Conservation (phyloP, 2,113 vertebrate species). For the Empidonax traillii region DNA sequence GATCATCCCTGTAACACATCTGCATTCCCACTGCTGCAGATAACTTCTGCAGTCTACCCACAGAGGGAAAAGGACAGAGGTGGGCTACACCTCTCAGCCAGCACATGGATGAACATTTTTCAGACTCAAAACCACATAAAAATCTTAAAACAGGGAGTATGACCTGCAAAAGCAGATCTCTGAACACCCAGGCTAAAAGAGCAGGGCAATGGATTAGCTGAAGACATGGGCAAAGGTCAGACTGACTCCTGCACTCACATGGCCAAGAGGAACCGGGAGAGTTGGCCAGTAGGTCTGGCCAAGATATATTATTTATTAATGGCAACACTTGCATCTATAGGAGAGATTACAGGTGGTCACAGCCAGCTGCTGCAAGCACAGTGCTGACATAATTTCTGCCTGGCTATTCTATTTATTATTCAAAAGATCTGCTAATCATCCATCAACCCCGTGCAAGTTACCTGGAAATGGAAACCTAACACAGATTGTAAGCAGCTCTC, state of each 20-base stretch:
- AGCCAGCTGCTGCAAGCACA: background rate
- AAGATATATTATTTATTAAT: background rate
- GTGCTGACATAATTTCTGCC: background rate
- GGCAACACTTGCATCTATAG: background rate
- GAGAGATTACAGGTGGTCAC: background rate
- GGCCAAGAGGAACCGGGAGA: background rate
- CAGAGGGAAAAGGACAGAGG: rapidly evolving
- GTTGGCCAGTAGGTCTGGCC: background rate
- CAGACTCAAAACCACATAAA: background rate
- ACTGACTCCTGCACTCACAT: background rate
- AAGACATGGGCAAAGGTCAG: background rate
- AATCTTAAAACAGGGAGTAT: background rate
- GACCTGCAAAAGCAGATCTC: background rate
- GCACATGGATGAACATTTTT: background rate
- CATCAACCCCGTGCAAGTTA: background rate
- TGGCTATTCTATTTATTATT: background rate
- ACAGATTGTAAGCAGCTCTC: background rate
- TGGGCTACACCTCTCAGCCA: background rate
- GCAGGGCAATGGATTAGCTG: background rate
- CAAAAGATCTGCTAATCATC: background rate
- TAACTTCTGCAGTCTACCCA: background rate
- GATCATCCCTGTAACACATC: background rate
- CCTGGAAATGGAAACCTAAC: background rate
- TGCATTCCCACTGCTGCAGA: rapidly evolving
- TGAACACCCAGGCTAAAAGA: background rate